phyloP scores from a whole-genome alignment of 2,888 invertebrate species.

The Epinotia bilunana region DNA sequence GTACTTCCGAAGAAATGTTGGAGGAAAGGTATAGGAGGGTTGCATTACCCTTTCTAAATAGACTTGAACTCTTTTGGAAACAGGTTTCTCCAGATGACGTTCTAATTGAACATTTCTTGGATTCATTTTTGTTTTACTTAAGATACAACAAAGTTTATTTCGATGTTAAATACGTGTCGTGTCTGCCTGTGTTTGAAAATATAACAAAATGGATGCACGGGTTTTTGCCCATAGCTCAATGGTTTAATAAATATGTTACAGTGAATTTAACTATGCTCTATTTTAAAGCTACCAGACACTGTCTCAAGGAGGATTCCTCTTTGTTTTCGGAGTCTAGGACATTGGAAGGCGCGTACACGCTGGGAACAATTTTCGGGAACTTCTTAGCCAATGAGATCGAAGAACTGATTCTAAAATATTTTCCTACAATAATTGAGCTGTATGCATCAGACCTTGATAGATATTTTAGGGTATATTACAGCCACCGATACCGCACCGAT shows the following conservation, averaged over 20 bases:
- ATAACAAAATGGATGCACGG: constrained; percentile 55
- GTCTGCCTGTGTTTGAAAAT: constrained; percentile 59
- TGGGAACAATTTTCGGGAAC: constrained; percentile 45
- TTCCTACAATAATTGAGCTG: constrained; percentile 58
- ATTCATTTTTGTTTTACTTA: constrained; percentile 54
- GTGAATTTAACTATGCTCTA: constrained; percentile 22
- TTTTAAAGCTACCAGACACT: constrained; percentile 22
- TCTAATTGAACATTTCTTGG: background rate
- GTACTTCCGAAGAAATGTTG: constrained; percentile 54
- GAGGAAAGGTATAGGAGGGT: constrained; percentile 53
- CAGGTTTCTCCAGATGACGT: constrained; percentile 26
- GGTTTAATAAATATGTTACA: constrained; percentile 61
- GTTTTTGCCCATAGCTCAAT: constrained; percentile 58
- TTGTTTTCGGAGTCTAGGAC: constrained; percentile 27
- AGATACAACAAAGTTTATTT: constrained; percentile 61
- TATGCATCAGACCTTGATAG: constrained; percentile 52
- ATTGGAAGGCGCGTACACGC: constrained; percentile 32
- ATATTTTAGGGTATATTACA: constrained; percentile 48
- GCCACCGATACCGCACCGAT: background rate
- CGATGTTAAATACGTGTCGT: constrained; percentile 54
- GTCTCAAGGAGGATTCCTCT: constrained; percentile 11
- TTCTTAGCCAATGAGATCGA: constrained; percentile 58
- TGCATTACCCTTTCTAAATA: constrained; percentile 56
- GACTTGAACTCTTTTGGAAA: constrained; percentile 49
- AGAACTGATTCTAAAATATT: constrained; percentile 57